Evolutionary conservation across 2,888 invertebrate species (phyloP), one percentile per base, ranked within the genome.

Genomic region (Agrotis exclamationis): DNA sequence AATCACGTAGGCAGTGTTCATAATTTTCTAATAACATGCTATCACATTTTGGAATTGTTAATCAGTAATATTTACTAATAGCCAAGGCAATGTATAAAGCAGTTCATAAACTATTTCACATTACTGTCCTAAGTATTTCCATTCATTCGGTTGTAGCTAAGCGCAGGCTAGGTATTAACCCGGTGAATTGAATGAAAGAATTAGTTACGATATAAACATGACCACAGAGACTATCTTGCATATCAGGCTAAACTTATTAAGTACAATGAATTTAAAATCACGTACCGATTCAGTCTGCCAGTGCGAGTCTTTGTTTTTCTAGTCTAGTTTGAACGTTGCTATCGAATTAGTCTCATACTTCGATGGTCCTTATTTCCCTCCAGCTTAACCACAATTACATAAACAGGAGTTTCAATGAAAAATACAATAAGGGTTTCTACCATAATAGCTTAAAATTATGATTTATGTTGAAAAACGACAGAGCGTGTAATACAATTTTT

Each of bases 91-190:
- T 50, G 48, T 16, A 9, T 39, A 54, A 28, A 70, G 20, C 24
- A 51, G 28, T 24, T 57, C 13, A 24, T 50, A 28, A 47, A 9
- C n/a, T 60, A 47, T 70, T 75, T 65, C 57, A 75, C 44, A 70
- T 76, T 63, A 63, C 53, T 74, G 48, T 44, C 64, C 50, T 64
- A 56, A 44, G 18, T 63, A 70, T 70, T 57, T 62, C 13, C 24
- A 33, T 72, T 44, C n/a, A 71, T 50, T 6, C 28, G 48, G n/a
- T 56, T 18, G 14, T 44, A 28, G 44, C n/a, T 50, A 24, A 16
- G 20, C 39, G 24, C 14, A 53, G 47, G 39, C 51, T 48, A n/a
- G n/a, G n/a, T n/a, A 28, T 54, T 28, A 56, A 18, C n/a, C n/a
- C 20, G 18, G 24, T 14, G 9, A 20, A 51, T 44, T 14, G 7